phyloP scores from a whole-genome alignment of 2,113 vertebrate species.

The Delphinus delphis region DNA sequence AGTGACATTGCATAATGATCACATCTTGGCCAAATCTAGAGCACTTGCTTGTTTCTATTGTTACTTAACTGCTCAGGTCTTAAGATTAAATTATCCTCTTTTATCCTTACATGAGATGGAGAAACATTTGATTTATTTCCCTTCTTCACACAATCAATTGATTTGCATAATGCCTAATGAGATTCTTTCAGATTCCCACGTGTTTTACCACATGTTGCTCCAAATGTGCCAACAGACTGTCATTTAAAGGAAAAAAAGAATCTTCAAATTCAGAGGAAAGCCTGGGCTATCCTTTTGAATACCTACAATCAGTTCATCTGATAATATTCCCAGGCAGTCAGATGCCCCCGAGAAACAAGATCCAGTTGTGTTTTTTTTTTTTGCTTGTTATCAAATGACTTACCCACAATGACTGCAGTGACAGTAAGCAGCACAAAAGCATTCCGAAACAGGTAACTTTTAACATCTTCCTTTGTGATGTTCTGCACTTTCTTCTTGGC shows the following conservation, averaged over 20 bases:
- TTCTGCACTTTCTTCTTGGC: constrained; percentile 92
- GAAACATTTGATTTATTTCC: constrained; percentile 2
- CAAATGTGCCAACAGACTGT: background rate
- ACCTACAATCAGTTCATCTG: constrained; percentile 62
- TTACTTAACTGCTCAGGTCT: constrained; percentile 26
- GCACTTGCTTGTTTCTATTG: background rate
- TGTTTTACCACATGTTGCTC: background rate
- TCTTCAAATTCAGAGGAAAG: constrained; percentile 56
- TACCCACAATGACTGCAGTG: constrained; percentile 94
- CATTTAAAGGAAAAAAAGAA: constrained; percentile 40
- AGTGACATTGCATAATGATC: constrained; percentile 25
- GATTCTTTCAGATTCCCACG: constrained; percentile 38
- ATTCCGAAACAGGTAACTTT: constrained; percentile 91
- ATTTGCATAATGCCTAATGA: constrained; percentile 36
- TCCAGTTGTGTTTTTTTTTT: constrained; percentile 33
- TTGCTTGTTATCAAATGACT: constrained; percentile 80
- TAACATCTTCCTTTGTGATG: constrained; percentile 90
- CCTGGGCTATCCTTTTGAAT: constrained; percentile 68
- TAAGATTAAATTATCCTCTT: constrained; percentile 20
- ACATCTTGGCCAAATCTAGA: background rate
- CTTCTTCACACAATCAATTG: background rate
- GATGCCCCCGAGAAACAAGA: constrained; percentile 71
- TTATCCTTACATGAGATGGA: background rate
- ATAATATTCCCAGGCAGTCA: constrained; percentile 61
- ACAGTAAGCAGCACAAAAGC: constrained; percentile 96